Base-by-base conservation (phyloP, 2,797 vertebrate species). In the Silurus aristotelis region DNA sequence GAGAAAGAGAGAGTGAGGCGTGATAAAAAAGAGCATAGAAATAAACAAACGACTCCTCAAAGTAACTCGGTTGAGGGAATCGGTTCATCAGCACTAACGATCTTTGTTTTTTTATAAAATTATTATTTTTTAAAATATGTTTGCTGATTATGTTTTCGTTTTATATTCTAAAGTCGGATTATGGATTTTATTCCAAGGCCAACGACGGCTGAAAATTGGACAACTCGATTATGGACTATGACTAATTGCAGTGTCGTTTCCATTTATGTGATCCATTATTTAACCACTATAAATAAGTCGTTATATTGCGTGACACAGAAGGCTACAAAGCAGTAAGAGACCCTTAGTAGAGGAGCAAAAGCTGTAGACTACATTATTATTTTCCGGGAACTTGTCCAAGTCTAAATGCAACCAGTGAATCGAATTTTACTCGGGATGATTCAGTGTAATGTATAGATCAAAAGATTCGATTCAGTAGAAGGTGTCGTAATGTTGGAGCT, bases 11-110 rank as follows among this genome's bases (percentile, higher is more conserved):
- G 31, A 9, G 58, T 46, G 31, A n/a, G 20, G 48, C 6, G 48
- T 7, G 48, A 52, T 52, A 52, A 8, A 52, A 13, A 10, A 14
- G 17, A 12, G 27, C 17, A 12, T 1, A 7, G 17, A 43, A 14
- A 64, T 15, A 64, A 22, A 43, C 38, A 15, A 66, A 48, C 61
- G 56, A 80, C 43, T 48, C 77, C 20, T 46, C 64, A 25, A 48
- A 80, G 78, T 80, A 60, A 80, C 38, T 80, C 77, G n/a, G 17
- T 52, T 80, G 22, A 12, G 61, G 46, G 58, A 80, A 48, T 25
- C 61, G 78, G 64, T 66, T 80, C 78, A 0, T 7, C 60, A 25
- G 60, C 17, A 78, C 56, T 19, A 43, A 80, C 7, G 60, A 64
- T 46, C 7, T 19, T 25, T 60, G 38, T 48, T 48, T 17, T 22